A percentile compares a stretch with the other conserved stretches of the same genome.
These are phyloP conservation scores for Hemibates koningsi DNA, from an alignment of 2,113 vertebrate genomes.

Conservation along the genomic window DNA sequence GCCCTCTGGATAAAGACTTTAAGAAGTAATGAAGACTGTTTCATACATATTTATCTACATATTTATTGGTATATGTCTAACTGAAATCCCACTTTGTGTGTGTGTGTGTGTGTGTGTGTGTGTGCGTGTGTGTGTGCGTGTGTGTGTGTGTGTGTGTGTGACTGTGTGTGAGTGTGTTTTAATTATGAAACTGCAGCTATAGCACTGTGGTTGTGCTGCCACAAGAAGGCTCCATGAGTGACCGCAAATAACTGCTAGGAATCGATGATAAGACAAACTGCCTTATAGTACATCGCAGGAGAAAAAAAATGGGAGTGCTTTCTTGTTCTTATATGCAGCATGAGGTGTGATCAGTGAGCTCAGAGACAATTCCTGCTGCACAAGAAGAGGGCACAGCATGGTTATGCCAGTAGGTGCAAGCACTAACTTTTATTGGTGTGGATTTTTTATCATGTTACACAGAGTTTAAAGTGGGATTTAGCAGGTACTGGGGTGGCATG, in stretches of 20 bases:
- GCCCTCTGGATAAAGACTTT: neutral
- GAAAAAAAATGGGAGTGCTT: neutral
- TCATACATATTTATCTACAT: neutral
- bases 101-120: accelerated
- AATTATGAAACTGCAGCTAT: neutral
- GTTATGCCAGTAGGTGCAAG: neutral
- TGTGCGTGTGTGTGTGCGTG: accelerated
- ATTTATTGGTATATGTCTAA: neutral
- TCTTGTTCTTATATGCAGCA: neutral
- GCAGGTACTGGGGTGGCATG: neutral
- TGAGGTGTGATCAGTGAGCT: neutral
- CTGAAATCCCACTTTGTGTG: neutral
- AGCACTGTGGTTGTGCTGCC: neutral
- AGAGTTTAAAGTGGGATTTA: neutral
- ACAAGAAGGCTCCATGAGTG: neutral
- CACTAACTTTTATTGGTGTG: neutral
- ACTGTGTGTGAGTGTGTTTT: accelerated
- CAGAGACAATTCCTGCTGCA: neutral
- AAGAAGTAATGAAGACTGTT: neutral
- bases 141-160: neutral
- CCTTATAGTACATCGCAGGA: neutral
- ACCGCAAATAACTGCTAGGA: conserved; percentile 18
- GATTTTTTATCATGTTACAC: neutral
- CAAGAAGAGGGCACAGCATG: neutral
- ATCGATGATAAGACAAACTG: neutral